Evolutionary conservation across 2,113 vertebrate species (phyloP).

Genomic region (Amphiprion percula): DNA sequence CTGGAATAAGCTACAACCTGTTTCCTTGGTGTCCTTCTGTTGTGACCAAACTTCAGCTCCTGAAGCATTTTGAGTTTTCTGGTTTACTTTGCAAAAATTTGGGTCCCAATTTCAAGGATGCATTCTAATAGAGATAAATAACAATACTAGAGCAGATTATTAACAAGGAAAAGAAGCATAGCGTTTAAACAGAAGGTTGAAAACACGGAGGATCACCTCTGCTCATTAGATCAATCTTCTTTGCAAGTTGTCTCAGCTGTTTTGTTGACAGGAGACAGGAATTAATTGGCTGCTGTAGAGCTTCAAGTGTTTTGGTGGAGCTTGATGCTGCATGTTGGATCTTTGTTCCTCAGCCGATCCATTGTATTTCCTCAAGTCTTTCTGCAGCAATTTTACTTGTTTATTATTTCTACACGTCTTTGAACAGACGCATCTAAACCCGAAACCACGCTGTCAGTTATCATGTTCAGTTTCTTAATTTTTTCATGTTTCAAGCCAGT

Average conservation of each 20-base stretch:
- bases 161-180: background rate
- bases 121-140: background rate
- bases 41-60: background rate
- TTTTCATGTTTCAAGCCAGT: too few relatives aligned
- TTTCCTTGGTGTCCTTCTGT: too few relatives aligned
- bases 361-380: constrained; percentile 6
- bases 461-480: background rate
- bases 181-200: background rate
- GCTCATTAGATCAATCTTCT: constrained; percentile 12
- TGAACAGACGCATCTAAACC: background rate
- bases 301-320: constrained; percentile 17
- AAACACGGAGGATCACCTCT: constrained; percentile 12
- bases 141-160: background rate
- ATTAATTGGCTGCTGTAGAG: constrained; percentile 32
- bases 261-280: constrained; percentile 32
- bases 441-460: background rate
- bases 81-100: background rate
- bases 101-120: background rate
- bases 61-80: background rate
- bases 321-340: constrained; percentile 15
- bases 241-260: constrained; percentile 5
- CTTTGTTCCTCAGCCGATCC: constrained; percentile 1
- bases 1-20: too few relatives aligned
- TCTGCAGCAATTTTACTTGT: background rate
- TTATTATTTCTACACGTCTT: background rate